Evolutionary conservation across 2,113 vertebrate genomes (phyloP), one percentile per base, ranked within the genome.

Genomic region (Nothocercus nigrocapillus): DNA sequence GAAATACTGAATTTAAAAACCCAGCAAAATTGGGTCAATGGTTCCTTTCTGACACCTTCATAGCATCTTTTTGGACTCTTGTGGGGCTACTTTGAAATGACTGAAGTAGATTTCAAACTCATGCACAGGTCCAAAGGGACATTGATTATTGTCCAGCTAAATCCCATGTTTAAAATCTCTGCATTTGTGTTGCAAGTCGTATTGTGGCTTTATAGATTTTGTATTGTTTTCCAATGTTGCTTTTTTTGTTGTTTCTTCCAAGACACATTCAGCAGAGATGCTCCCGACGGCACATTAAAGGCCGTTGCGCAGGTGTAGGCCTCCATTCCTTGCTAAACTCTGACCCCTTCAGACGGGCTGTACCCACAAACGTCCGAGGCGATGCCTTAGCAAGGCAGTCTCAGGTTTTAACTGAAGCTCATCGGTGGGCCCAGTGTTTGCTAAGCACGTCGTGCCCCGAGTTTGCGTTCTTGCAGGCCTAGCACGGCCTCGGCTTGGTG

Each of bases 91-190:
- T 94, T 81, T n/a, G 16, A 75, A 75, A 66, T 68, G 42, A 51
- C n/a, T 5, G 1, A 28, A 11, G 66, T 77, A 11, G 5, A 27
- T 61, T 2, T 30, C 69, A 58, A 49, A 61, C 19, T 84, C 58
- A 67, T n/a, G 17, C 47, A 45, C 0, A 1, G n/a, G 58, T 85
- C 64, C 66, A 47, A 75, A 76, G 38, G 58, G 80, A 11, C 36
- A 38, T 64, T 84, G 95, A 8, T 64, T 18, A 0, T 84, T 95
- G 95, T 69, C 64, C 80, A 85, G 70, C 69, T 79, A 75, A 89
- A 81, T 36, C 76, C 73, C 62, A 67, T 30, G 34, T 88, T 94
- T 96, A 70, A 78, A 94, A 91, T 80, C 40, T n/a, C 70, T 79
- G 11, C 44, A 17, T 94, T 92, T 94, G 61, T 14, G 1, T 70